Evolutionary conservation across 2,113 vertebrate species (phyloP).

Genomic region (Xenopus laevis): DNA sequence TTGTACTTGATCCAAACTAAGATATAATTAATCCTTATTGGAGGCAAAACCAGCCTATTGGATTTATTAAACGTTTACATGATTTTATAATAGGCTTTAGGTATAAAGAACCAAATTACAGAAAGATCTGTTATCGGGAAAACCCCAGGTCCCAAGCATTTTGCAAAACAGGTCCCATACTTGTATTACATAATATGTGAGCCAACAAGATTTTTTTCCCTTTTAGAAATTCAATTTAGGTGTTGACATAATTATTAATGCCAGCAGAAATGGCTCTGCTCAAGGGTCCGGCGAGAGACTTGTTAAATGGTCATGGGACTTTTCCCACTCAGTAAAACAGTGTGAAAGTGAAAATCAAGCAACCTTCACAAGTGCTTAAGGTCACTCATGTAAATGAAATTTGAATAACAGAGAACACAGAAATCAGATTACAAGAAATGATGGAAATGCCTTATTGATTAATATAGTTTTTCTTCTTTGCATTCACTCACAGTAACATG

Average conservation of each 20-base stretch:
- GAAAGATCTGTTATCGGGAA: too few species aligned
- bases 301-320: slow-evolving; percentile 43
- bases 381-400: slow-evolving; percentile 50
- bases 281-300: slow-evolving; percentile 32
- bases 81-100: too few species aligned
- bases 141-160: too few species aligned
- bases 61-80: too few species aligned
- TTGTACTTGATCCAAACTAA: too few species aligned
- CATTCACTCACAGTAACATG: slow-evolving; percentile 39
- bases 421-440: slow-evolving; percentile 51
- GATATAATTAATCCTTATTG: too few species aligned
- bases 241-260: slow-evolving; percentile 35
- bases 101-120: too few species aligned
- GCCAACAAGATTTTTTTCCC: not conserved
- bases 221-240: not conserved
- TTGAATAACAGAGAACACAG: slow-evolving; percentile 47
- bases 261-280: slow-evolving; percentile 26
- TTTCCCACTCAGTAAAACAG: slow-evolving; percentile 53
- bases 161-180: too few species aligned
- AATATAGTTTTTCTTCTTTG: slow-evolving; percentile 46
- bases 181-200: too few species aligned
- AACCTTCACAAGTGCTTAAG: slow-evolving; percentile 30
- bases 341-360: slow-evolving; percentile 52
- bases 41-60: too few species aligned
- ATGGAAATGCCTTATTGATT: slow-evolving; percentile 51